A percentile compares a stretch with the other conserved stretches of the same genome.
These are phyloP conservation scores for Jacana jacana DNA, from an alignment of 2,113 vertebrate species.

Conservation along the genomic window DNA sequence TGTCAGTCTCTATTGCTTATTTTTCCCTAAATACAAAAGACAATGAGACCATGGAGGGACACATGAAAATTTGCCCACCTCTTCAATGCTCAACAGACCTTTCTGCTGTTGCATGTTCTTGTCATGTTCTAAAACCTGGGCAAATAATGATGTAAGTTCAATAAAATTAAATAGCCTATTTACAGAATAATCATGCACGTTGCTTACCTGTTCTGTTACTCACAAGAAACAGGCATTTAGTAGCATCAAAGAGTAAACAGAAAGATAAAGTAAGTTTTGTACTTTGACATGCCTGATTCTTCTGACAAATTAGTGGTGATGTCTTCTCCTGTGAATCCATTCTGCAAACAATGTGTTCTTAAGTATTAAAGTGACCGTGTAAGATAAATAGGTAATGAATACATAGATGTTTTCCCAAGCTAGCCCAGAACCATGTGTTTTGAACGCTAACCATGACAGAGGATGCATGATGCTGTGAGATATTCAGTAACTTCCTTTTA, in stretches of 20 bases:
- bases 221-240: not conserved
- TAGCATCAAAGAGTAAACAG: not conserved
- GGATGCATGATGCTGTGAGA: not conserved
- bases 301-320: not conserved
- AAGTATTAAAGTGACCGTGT: not conserved
- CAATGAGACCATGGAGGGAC: not conserved
- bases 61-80: not conserved
- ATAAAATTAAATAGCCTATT: not conserved
- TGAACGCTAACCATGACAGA: not conserved
- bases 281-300: not conserved
- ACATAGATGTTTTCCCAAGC: not conserved
- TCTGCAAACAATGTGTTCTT: not conserved
- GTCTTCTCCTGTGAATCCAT: not conserved
- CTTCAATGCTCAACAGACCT: not conserved
- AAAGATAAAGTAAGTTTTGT: not conserved
- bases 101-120: not conserved
- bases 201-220: not conserved
- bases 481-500: not conserved
- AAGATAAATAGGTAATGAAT: conserved; percentile 1
- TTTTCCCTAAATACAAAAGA: not conserved
- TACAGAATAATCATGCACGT: not conserved
- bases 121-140: not conserved
- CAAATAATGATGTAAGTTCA: not conserved
- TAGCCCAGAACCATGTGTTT: not conserved
- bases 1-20: not conserved